These are phyloP conservation scores for Heteromurus nitidus DNA, from an alignment of 2,888 invertebrate genomes.

Conservation along the genomic window DNA sequence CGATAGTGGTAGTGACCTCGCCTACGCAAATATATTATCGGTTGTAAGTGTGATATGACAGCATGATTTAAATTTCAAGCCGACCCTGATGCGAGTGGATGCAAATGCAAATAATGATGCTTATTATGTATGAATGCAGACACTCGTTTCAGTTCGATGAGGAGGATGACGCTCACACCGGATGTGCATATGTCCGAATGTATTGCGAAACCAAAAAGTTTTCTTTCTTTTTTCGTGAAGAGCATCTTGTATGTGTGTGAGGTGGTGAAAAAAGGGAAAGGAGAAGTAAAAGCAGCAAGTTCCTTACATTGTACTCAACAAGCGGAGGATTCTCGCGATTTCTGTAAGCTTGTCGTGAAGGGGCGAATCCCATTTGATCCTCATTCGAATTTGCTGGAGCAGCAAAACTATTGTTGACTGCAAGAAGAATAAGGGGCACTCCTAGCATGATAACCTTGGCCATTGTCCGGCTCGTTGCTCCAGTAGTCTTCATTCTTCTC, in stretches of 20 bases:
- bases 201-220: no score
- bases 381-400: constrained; percentile 65
- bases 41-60: no score
- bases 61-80: no score
- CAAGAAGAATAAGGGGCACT: constrained; percentile 52
- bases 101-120: no score
- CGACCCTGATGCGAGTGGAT: no score
- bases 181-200: no score
- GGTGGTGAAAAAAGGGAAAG: background rate
- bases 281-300: background rate
- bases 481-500: constrained; percentile 35
- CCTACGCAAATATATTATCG: no score
- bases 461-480: constrained; percentile 51
- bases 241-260: background rate
- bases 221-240: no score
- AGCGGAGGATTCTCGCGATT: constrained; percentile 50
- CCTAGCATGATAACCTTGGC: constrained; percentile 46
- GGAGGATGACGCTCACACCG: no score
- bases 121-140: no score
- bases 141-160: no score
- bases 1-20: no score
- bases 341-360: constrained; percentile 42
- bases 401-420: constrained; percentile 61
- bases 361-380: constrained; percentile 62
- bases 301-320: constrained; percentile 60